Evolutionary conservation across 2,113 vertebrate species (phyloP).

Genomic region (Tor tambroides): DNA sequence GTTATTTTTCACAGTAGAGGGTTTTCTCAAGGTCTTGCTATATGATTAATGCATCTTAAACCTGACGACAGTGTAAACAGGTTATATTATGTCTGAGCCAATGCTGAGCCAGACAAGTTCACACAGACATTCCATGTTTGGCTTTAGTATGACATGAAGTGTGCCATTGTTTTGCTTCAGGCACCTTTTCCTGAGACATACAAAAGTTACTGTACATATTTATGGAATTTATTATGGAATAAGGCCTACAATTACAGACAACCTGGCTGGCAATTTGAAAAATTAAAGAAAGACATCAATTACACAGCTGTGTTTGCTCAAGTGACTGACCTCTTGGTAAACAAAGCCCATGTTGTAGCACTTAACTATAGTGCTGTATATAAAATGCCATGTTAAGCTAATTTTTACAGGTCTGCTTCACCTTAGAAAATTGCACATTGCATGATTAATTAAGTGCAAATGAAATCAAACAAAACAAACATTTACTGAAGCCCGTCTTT

Average conservation of each 20-base stretch:
- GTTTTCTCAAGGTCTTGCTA: slow-evolving; percentile 57
- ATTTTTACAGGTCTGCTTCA: not conserved
- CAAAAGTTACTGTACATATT: not conserved
- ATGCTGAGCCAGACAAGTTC: slow-evolving; percentile 42
- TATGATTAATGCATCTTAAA: slow-evolving; percentile 70
- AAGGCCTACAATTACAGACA: not conserved
- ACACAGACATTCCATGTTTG: slow-evolving; percentile 35
- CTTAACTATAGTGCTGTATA: not conserved
- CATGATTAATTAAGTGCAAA: not conserved
- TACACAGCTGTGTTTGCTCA: slow-evolving; percentile 19
- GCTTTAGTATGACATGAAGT: slow-evolving; percentile 27
- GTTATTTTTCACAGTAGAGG: slow-evolving; percentile 55
- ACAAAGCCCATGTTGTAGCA: not conserved
- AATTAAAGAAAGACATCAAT: slow-evolving; percentile 21
- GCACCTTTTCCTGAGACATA: slow-evolving; percentile 32
- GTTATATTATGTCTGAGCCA: slow-evolving; percentile 51
- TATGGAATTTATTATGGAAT: not conserved
- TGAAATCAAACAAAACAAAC: slow-evolving; percentile 14
- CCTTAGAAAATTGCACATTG: not conserved
- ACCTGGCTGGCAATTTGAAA: slow-evolving; percentile 3
- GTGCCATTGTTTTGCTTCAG: slow-evolving; percentile 19
- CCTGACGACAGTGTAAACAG: slow-evolving; percentile 52
- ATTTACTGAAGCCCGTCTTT: not conserved
- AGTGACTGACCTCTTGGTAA: not conserved
- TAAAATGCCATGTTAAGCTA: not conserved